A percentile compares a stretch with the other conserved stretches of the same genome.
phyloP scores from a whole-genome alignment of 2,113 vertebrate genomes.

The Gymnogyps californianus region DNA sequence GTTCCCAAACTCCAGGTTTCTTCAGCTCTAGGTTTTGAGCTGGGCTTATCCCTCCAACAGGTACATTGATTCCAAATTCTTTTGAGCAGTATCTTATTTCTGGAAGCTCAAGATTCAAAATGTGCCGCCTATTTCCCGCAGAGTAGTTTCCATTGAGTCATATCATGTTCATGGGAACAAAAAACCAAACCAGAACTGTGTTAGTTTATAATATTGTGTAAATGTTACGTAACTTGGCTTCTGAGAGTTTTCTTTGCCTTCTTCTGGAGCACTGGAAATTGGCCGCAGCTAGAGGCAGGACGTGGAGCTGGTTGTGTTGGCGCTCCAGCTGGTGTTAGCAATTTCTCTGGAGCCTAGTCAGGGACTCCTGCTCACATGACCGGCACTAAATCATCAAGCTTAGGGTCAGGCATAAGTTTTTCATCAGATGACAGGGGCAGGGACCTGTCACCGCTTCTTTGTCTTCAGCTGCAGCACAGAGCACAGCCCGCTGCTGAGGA shows the following conservation, averaged over 20 bases:
- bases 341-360: constrained; percentile 19
- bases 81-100: background rate
- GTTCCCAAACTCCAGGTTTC: background rate
- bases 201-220: constrained; percentile 43
- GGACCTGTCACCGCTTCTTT: background rate
- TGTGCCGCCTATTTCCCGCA: background rate
- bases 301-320: background rate
- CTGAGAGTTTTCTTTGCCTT: constrained; percentile 50
- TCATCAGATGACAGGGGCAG: background rate
- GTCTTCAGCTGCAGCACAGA: background rate
- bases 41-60: background rate
- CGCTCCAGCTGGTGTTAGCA: background rate
- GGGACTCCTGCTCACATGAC: background rate
- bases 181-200: constrained; percentile 33
- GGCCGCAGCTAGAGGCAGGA: background rate
- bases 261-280: constrained; percentile 13
- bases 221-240: constrained; percentile 55
- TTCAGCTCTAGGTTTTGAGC: background rate
- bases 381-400: background rate
- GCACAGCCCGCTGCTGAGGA: background rate
- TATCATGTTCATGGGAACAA: constrained; percentile 54
- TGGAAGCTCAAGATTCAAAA: background rate
- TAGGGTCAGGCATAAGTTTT: background rate
- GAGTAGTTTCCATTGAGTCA: constrained; percentile 54
- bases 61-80: background rate